phyloP scores from a whole-genome alignment of 2,888 invertebrate species.

The Aphrophora alni region DNA sequence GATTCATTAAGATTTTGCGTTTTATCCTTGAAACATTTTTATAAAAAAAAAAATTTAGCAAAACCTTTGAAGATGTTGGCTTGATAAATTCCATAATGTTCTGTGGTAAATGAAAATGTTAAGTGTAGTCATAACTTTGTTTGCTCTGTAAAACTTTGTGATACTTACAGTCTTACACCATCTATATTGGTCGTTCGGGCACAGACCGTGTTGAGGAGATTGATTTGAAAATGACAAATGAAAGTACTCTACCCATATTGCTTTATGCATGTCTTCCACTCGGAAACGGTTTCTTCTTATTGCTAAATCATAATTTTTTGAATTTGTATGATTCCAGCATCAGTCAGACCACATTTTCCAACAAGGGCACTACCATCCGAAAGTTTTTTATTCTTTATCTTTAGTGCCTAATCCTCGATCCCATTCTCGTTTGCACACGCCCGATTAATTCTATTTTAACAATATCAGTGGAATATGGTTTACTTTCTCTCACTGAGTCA shows the following conservation, averaged over 20 bases:
- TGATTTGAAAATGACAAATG: neutral
- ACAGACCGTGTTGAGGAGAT: neutral
- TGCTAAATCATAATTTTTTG: conserved; percentile 2
- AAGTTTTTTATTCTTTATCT: conserved; percentile 12
- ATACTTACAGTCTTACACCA: neutral
- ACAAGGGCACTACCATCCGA: neutral
- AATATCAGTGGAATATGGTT: conserved; percentile 26
- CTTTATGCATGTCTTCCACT: neutral
- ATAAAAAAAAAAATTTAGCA: neutral
- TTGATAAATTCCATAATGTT: neutral
- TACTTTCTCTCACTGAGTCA: conserved; percentile 15
- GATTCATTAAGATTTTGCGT: neutral
- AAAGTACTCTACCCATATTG: neutral
- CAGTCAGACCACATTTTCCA: conserved; percentile 9
- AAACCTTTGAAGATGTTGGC: neutral
- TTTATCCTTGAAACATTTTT: neutral
- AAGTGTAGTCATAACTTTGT: neutral
- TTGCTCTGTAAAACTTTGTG: neutral
- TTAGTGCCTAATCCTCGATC: conserved; percentile 10
- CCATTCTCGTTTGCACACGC: conserved; percentile 41
- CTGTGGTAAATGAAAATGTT: conserved; percentile 1
- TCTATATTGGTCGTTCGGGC: neutral
- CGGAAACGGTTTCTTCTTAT: neutral
- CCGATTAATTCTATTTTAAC: conserved; percentile 21
- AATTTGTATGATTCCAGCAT: conserved; percentile 9